These are phyloP conservation scores for Leptobrachium leishanense DNA, from an alignment of 2,113 vertebrate species.

Conservation along the genomic window DNA sequence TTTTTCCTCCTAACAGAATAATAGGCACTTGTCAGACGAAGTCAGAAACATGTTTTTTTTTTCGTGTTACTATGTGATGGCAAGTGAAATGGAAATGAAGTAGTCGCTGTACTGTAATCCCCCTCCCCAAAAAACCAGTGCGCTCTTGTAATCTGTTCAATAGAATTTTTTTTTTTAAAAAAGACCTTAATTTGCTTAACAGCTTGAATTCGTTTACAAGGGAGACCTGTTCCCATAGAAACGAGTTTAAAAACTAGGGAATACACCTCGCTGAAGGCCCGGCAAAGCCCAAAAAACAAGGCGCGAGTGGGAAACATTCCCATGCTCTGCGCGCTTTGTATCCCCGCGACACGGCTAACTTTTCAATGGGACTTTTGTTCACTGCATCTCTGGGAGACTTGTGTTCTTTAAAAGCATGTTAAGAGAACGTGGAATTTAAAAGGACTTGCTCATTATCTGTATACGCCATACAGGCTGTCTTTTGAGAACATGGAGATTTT, in stretches of 20 bases:
- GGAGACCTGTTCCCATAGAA: slow-evolving; percentile 69
- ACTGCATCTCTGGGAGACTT: slow-evolving; percentile 9
- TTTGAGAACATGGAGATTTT: no score
- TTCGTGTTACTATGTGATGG: neutral
- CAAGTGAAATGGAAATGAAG: slow-evolving; percentile 4
- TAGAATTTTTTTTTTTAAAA: slow-evolving; percentile 30
- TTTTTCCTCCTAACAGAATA: slow-evolving; percentile 1
- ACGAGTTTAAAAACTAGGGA: slow-evolving; percentile 65
- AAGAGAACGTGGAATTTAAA: no score
- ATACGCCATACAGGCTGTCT: neutral
- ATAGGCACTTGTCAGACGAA: neutral
- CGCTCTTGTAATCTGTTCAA: slow-evolving; percentile 54
- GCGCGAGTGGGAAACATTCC: slow-evolving; percentile 22
- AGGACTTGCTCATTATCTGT: neutral
- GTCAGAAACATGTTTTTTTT: no score
- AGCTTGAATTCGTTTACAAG: slow-evolving; percentile 64
- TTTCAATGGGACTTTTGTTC: slow-evolving; percentile 20
- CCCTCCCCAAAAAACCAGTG: slow-evolving; percentile 40
- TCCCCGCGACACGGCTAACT: slow-evolving; percentile 48
- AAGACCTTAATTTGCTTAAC: slow-evolving; percentile 55
- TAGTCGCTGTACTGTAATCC: slow-evolving; percentile 59
- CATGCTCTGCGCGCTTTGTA: slow-evolving; percentile 51
- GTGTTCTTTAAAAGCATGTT: neutral
- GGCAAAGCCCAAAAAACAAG: slow-evolving; percentile 50
- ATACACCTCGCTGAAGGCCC: slow-evolving; percentile 56